These are phyloP conservation scores for Anableps anableps DNA, from an alignment of 2,797 vertebrate species.

Conservation along the genomic window DNA sequence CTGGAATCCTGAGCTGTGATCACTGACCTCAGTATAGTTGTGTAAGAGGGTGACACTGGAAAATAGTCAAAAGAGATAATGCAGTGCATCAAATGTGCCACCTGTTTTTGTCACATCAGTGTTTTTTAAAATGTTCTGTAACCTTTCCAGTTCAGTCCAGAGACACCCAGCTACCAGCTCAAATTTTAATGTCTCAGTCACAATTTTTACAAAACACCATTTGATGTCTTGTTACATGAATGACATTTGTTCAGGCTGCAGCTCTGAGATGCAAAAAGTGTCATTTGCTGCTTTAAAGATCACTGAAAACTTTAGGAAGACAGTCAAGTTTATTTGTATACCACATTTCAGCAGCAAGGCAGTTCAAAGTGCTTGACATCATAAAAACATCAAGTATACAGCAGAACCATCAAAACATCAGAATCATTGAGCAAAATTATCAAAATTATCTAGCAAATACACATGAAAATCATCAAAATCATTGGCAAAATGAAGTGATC, in stretches of 20 bases:
- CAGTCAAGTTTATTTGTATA: too few species aligned
- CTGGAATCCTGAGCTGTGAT: background rate
- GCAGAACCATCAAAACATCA: too few species aligned
- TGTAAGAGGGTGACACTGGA: conserved; percentile 25
- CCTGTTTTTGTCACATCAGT: background rate
- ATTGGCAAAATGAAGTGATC: too few species aligned
- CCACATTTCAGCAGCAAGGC: too few species aligned
- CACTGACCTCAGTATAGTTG: conserved; percentile 8
- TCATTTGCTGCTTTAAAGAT: background rate
- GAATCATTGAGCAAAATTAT: too few species aligned
- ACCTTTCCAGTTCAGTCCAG: background rate
- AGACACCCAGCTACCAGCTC: background rate
- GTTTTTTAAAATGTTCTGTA: conserved; percentile 11
- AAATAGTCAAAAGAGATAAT: conserved; percentile 19
- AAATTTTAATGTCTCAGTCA: background rate
- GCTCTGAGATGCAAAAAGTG: background rate
- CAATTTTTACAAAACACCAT: background rate
- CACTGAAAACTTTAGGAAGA: background rate
- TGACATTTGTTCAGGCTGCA: background rate
- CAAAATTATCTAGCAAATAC: too few species aligned
- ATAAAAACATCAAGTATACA: too few species aligned
- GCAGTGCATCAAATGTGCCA: background rate
- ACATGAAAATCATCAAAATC: too few species aligned
- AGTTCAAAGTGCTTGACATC: too few species aligned
- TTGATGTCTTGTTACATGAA: background rate